Percentiles rank a stretch among this genome's conserved stretches.
These are phyloP conservation scores for Timema cristinae DNA, from an alignment of 2,888 invertebrate species.

Conservation along the genomic window DNA sequence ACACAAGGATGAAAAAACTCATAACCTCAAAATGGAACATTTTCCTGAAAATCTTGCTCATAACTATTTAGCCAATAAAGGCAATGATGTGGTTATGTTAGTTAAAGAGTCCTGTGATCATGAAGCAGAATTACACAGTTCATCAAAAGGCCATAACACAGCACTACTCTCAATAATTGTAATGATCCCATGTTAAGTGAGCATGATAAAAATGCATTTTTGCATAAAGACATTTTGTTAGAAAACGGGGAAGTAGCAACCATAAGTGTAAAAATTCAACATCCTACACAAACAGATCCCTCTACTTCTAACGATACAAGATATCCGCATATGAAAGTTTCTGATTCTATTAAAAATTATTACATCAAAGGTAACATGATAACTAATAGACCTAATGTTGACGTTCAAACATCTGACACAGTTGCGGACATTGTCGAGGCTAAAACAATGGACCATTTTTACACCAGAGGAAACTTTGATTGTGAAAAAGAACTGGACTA, in stretches of 20 bases:
- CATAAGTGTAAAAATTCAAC: background rate
- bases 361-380: background rate
- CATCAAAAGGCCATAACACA: constrained; percentile 15
- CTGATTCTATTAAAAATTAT: background rate
- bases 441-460: constrained; percentile 26
- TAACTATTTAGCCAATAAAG: too few relatives aligned
- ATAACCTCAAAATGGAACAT: too few relatives aligned
- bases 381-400: background rate
- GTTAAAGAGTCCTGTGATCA: constrained; percentile 4
- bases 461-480: constrained; percentile 20
- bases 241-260: constrained; percentile 9
- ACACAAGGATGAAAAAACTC: constrained; percentile 13
- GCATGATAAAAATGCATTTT: constrained; percentile 21
- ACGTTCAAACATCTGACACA: constrained; percentile 10
- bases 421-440: constrained; percentile 20
- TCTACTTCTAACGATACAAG: too few relatives aligned
- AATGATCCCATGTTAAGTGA: constrained; percentile 24
- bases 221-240: constrained; percentile 25
- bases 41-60: too few relatives aligned
- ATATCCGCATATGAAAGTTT: too few relatives aligned
- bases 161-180: too few relatives aligned
- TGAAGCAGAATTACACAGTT: constrained; percentile 17
- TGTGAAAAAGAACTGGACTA: constrained; percentile 27
- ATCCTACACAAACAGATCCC: too few relatives aligned
- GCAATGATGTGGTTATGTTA: too few relatives aligned